Percentiles rank a stretch among this genome's conserved stretches.
phyloP scores from a whole-genome alignment of 2,797 vertebrate species.

The Chromobotia macracanthus region DNA sequence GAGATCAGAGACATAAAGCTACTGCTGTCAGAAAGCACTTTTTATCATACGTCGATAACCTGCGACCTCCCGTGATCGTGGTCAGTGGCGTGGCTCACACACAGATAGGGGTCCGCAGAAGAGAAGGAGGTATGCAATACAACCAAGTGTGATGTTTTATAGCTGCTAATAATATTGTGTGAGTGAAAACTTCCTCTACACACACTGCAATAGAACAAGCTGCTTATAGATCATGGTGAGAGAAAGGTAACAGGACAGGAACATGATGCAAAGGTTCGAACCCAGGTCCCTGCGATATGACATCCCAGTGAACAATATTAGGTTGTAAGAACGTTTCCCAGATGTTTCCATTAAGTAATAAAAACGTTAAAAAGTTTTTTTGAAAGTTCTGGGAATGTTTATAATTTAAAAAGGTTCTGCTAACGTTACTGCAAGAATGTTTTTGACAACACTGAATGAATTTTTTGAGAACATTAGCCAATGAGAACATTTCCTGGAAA shows the following conservation, averaged over 20 bases:
- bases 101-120: neutral
- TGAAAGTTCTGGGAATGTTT: too few relatives aligned
- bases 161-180: neutral
- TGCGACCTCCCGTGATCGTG: conserved; percentile 32
- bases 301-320: too few relatives aligned
- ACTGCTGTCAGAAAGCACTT: conserved; percentile 32
- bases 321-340: too few relatives aligned
- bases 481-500: neutral
- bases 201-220: neutral
- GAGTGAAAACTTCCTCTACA: neutral
- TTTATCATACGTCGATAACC: conserved; percentile 34
- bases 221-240: neutral
- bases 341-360: too few relatives aligned
- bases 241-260: neutral
- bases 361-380: too few relatives aligned
- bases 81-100: conserved; percentile 17
- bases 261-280: neutral
- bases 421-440: too few relatives aligned
- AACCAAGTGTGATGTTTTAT: neutral
- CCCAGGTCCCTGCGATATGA: neutral
- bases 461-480: too few relatives aligned
- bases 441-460: too few relatives aligned
- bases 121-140: conserved; percentile 5
- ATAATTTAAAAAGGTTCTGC: too few relatives aligned
- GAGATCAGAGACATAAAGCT: conserved; percentile 45